Evolutionary conservation across 2,113 vertebrate species (phyloP), one percentile per base, ranked within the genome.

Genomic region (Phalacrocorax pelagicus): DNA sequence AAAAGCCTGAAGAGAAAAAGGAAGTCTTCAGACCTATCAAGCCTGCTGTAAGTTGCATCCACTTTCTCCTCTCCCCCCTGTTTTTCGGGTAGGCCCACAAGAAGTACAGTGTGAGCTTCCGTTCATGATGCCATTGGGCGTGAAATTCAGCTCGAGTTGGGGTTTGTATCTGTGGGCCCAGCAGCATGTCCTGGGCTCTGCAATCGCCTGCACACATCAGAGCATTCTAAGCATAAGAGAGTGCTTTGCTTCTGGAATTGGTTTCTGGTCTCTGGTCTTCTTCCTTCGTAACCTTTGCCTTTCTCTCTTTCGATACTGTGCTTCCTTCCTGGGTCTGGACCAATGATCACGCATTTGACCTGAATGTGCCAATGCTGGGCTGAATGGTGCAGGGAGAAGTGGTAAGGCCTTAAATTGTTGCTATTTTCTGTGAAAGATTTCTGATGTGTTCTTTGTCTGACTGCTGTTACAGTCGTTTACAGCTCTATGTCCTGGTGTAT

Each of bases 1-100:
- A 99, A 98, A 99, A 99, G 63, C 90, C 98, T 13, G 99, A 99
- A 94, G 99, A 99, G 90, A 99, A 98, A 94, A 99, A 98, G 95
- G 99, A 99, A 96, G 96, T 98, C 93, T 98, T 99, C 82, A 98
- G 98, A 97, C 99, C 99, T 18, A 92, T 95, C 96, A 99, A 98
- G 95, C 98, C 99, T 94, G 98, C 99, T 98, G 99, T 99, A 98
- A 99, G 99, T 84, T 90, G 47, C 94, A 73, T 49, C 38, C 61
- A 6, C 23, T 63, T 82, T 90, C 22, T 40, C 63, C 19, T 47
- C 13, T 59, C 12, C 73, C 21, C 69, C 15, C 19, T 57, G 29
- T 70, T 22, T 75, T 89, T 74, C 19, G 63, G 20, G 13, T 11
- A 66, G 67, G 22, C 73, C 63, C 26, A 36, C 44, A n/a, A 34